A percentile compares a stretch with the other conserved stretches of the same genome.
phyloP scores from a whole-genome alignment of 2,888 invertebrate genomes.

The Sphaerophoria taeniata region DNA sequence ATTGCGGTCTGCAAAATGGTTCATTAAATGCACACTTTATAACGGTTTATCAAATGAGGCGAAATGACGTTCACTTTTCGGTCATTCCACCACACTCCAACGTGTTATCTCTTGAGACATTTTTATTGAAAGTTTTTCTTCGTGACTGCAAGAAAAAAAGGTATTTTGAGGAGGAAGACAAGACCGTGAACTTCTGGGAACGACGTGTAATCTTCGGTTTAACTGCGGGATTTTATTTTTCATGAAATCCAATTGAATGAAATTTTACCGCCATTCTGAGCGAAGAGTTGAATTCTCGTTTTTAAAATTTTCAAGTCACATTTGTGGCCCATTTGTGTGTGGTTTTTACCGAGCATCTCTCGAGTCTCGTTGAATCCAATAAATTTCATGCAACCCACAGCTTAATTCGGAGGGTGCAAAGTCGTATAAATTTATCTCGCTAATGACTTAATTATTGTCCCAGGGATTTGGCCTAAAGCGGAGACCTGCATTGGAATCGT shows the following conservation, averaged over 20 bases:
- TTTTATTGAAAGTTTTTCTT: slow-evolving; percentile 61
- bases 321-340: too few relatives aligned
- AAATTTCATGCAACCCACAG: slow-evolving; percentile 48
- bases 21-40: slow-evolving; percentile 67
- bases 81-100: slow-evolving; percentile 37
- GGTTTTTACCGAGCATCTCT: slow-evolving; percentile 40
- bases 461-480: neutral
- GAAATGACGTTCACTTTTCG: neutral
- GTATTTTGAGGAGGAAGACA: slow-evolving; percentile 47
- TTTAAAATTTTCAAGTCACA: slow-evolving; percentile 53
- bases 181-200: slow-evolving; percentile 5
- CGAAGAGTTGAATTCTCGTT: slow-evolving; percentile 22
- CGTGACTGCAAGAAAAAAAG: neutral
- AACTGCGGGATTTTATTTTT: neutral
- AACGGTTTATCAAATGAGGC: slow-evolving; percentile 47
- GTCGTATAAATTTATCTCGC: slow-evolving; percentile 65
- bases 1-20: slow-evolving; percentile 62
- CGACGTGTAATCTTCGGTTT: neutral
- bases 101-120: slow-evolving; percentile 60
- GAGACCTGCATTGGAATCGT: slow-evolving; percentile 1
- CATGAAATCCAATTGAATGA: slow-evolving; percentile 4
- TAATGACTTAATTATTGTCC: slow-evolving; percentile 67
- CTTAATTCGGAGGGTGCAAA: slow-evolving; percentile 24
- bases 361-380: slow-evolving; percentile 31
- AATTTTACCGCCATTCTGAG: neutral